Conservation (phyloP, 1,140 invertebrate genomes). For the Drosophila lacertosa region DNA sequence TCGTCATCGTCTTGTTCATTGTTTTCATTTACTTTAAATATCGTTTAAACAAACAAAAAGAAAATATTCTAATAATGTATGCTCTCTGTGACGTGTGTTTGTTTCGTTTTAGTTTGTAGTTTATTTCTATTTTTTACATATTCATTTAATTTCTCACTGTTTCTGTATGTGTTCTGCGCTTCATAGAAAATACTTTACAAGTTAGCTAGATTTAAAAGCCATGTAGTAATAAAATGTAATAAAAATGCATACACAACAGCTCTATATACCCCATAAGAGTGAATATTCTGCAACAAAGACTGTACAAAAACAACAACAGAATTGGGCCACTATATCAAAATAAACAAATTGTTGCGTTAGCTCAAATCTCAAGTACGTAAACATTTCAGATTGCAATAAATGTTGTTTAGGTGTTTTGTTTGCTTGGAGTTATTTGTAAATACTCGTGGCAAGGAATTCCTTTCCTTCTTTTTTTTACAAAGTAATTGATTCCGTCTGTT, state of each 20-base stretch:
- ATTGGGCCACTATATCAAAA: slow-evolving; percentile 12
- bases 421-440: not conserved
- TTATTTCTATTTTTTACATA: slow-evolving; percentile 38
- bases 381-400: slow-evolving; percentile 22
- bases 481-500: not conserved
- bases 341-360: slow-evolving; percentile 20
- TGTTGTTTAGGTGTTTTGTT: slow-evolving; percentile 2
- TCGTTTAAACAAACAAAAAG: slow-evolving; percentile 48
- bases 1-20: slow-evolving; percentile 27
- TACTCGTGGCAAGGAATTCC: not conserved
- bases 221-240: slow-evolving; percentile 32
- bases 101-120: slow-evolving; percentile 59
- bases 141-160: not conserved
- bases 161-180: slow-evolving; percentile 14
- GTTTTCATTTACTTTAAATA: slow-evolving; percentile 55
- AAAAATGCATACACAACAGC: slow-evolving; percentile 17
- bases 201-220: slow-evolving; percentile 22
- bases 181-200: slow-evolving; percentile 1
- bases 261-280: not conserved
- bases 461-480: not conserved
- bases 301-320: not conserved
- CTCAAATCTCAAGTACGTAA: slow-evolving; percentile 24
- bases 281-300: not conserved
- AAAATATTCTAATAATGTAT: slow-evolving; percentile 39
- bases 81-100: slow-evolving; percentile 65